phyloP scores from a whole-genome alignment of 2,113 vertebrate genomes.

The Nestor notabilis region DNA sequence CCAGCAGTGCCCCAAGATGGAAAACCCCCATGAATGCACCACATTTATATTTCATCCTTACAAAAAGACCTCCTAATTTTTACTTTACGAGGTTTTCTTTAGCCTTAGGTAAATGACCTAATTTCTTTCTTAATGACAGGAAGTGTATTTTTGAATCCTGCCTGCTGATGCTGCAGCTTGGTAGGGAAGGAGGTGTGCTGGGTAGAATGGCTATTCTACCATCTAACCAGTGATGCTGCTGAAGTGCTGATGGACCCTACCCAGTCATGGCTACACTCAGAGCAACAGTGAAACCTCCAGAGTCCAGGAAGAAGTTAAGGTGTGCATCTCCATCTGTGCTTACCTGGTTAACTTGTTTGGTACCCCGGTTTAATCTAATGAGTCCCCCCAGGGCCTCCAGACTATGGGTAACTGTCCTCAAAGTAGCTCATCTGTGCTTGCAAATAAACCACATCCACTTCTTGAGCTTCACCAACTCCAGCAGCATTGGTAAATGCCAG shows the following conservation, averaged over 20 bases:
- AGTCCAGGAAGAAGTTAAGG: not conserved
- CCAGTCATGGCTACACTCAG: not conserved
- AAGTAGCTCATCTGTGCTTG: not conserved
- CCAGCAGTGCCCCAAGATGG: not conserved
- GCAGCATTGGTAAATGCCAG: not conserved
- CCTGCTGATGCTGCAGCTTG: not conserved
- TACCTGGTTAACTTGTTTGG: not conserved
- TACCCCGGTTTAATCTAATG: not conserved
- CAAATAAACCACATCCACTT: not conserved
- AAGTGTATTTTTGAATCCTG: not conserved
- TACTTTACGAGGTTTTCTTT: not conserved
- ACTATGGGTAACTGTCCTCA: not conserved
- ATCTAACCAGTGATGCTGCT: not conserved
- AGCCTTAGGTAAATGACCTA: not conserved
- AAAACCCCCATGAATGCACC: not conserved
- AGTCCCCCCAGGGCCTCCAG: not conserved
- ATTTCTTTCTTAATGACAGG: not conserved
- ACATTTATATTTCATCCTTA: not conserved
- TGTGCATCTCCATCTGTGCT: not conserved
- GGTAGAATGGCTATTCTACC: not conserved
- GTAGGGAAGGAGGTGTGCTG: not conserved
- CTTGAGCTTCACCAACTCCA: not conserved
- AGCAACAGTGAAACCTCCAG: not conserved
- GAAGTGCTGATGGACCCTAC: not conserved
- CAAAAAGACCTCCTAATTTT: not conserved